Conservation (phyloP, 2,113 vertebrate genomes). For the Nothoprocta perdicaria region DNA sequence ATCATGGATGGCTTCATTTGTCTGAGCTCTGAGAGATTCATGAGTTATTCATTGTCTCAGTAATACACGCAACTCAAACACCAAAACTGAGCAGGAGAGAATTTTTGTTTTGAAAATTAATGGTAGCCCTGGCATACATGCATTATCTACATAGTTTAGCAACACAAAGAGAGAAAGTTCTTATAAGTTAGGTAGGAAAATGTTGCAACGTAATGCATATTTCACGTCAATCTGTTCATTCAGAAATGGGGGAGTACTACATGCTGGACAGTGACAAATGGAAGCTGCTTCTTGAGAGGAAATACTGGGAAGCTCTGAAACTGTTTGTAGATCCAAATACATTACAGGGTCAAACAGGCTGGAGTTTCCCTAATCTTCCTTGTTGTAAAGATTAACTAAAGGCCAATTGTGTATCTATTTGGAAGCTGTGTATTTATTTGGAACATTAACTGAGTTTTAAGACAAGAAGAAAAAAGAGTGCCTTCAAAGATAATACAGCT, state of each 20-base stretch:
- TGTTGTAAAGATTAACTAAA: constrained; percentile 32
- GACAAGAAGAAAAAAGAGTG: constrained; percentile 12
- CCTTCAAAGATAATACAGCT: constrained; percentile 27
- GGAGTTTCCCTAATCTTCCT: constrained; percentile 19
- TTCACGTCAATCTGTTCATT: rapidly evolving
- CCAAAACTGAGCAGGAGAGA: background rate
- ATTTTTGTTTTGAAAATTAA: background rate
- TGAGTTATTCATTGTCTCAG: background rate
- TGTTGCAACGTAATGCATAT: background rate
- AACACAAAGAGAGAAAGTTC: background rate
- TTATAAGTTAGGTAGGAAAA: background rate
- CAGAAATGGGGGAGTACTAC: background rate
- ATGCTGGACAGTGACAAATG: background rate
- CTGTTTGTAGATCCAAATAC: background rate
- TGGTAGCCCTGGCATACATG: background rate
- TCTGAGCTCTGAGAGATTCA: background rate
- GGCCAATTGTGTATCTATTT: constrained; percentile 27
- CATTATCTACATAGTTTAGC: background rate
- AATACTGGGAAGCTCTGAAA: background rate
- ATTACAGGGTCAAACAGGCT: background rate
- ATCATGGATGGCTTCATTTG: background rate
- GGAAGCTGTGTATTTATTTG: constrained; percentile 18
- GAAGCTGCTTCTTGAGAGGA: background rate
- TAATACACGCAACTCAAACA: background rate
- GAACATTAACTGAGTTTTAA: constrained; percentile 42